Base-by-base conservation (phyloP, 2,797 vertebrate species). In the Danio jaintianensis region DNA sequence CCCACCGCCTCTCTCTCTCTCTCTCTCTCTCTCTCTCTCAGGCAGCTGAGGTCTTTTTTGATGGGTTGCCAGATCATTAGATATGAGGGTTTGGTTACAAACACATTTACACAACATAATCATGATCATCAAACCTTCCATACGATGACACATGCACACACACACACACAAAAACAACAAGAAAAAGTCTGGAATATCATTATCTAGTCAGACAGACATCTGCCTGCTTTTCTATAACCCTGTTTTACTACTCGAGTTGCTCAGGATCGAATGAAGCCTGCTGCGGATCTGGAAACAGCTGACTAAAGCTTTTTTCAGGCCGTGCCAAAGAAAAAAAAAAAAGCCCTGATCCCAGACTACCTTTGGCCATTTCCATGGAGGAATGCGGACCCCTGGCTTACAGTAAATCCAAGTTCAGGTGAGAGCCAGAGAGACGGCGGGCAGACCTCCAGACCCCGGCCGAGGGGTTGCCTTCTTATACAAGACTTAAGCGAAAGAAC, bases 91-190 rank as follows among this genome's bases (percentile, higher is more conserved):
- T 74, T 90, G 86, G 90, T 89, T 88, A 89, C 91, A 90, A 91
- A 91, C 89, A 88, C 87, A 90, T 91, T 91, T 89, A 91, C 87
- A 88, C 87, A 90, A 83, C 85, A 86, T 84, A 85, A 90, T 89
- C 88, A 91, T 92, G 68, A 80, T 73, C 85, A 80, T 74, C 68
- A 83, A 82, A 68, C 68, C 58, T 43, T 71, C 78, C 83, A 79
- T 80, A 72, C 85, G 83, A 86, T 61, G 82, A 84, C 36, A 83
- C 87, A 89, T 84, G 82, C 87, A 76, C 61, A 58, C 71, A 75
- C 58, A 86, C 88, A 81, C 16, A 5, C 45, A 1, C 22, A 16
- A 86, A 83, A 87, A 1, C 1, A 29, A 29, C 29, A 29, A 29
- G 29, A 77, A 73, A 52, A 69, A 11, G n/a, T 69, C 63, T 75